Conservation (phyloP, 2,888 invertebrate species). For the Volucella bombylans region DNA sequence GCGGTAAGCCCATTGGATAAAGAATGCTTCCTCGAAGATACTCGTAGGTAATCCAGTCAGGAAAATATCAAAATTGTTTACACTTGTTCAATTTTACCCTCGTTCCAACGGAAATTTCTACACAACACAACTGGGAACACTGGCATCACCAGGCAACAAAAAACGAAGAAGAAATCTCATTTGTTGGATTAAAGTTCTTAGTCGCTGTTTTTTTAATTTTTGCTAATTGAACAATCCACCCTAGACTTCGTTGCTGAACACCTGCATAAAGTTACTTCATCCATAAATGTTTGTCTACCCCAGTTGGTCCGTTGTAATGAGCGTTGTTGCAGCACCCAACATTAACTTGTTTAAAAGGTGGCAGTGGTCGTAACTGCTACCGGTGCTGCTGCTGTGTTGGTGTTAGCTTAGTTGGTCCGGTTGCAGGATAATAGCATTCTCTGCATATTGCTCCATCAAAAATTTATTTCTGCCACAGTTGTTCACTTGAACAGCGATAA, state of each 20-base stretch:
- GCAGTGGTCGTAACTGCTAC: background rate
- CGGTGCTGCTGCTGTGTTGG: too few species aligned
- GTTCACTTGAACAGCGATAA: slow-evolving; percentile 4
- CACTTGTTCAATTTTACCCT: too few species aligned
- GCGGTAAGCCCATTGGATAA: too few species aligned
- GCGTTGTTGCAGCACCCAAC: slow-evolving; percentile 54
- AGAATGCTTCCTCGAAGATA: too few species aligned
- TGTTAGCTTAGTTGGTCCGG: background rate
- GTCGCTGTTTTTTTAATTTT: background rate
- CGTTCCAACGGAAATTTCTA: slow-evolving; percentile 2
- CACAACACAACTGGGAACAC: slow-evolving; percentile 38
- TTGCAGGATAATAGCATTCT: slow-evolving; percentile 32
- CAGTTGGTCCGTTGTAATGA: slow-evolving; percentile 41
- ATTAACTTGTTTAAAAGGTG: slow-evolving; percentile 48
- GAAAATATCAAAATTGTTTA: too few species aligned
- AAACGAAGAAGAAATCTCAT: background rate
- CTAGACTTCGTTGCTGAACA: slow-evolving; percentile 10
- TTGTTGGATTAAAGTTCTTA: slow-evolving; percentile 20
- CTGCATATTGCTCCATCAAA: slow-evolving; percentile 69
- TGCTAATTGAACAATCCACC: slow-evolving; percentile 9
- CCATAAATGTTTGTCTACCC: slow-evolving; percentile 17
- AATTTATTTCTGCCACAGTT: slow-evolving; percentile 48
- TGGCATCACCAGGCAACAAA: slow-evolving; percentile 33
- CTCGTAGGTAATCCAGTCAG: too few species aligned
- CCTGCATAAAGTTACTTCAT: slow-evolving; percentile 40